Percentiles rank a stretch among this genome's conserved stretches.
Conservation (phyloP, 1,140 invertebrate genomes). For the Tenebrio molitor region DNA sequence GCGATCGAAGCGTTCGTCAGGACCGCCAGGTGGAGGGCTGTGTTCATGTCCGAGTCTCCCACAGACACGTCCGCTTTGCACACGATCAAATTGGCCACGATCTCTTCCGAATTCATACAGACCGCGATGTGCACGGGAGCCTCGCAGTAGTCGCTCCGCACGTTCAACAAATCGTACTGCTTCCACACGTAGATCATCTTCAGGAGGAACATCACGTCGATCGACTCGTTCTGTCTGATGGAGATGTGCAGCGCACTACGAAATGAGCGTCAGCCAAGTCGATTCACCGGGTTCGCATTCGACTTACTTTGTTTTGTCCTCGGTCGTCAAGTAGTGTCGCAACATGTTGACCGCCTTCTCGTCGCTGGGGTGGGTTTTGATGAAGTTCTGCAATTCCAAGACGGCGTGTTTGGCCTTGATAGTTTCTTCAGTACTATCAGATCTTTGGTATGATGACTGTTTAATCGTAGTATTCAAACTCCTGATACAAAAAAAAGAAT, state of each 20-base stretch:
- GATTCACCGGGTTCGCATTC: too few relatives aligned
- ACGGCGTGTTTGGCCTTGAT: constrained; percentile 49
- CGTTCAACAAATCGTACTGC: constrained; percentile 51
- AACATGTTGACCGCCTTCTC: constrained; percentile 51
- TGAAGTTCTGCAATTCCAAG: constrained; percentile 54
- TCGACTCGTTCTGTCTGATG: constrained; percentile 49
- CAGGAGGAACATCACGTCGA: constrained; percentile 50
- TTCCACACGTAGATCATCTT: constrained; percentile 50
- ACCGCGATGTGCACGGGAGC: constrained; percentile 54
- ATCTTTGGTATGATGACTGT: too few relatives aligned
- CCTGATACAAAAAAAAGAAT: background rate
- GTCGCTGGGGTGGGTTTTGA: constrained; percentile 55
- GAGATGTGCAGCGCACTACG: constrained; percentile 57
- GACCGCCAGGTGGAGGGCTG: constrained; percentile 70
- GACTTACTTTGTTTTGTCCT: constrained; percentile 48
- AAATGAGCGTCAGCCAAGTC: too few relatives aligned
- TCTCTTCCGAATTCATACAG: constrained; percentile 57
- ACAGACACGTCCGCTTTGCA: constrained; percentile 69
- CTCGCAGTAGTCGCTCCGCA: constrained; percentile 39
- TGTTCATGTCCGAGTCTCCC: constrained; percentile 68
- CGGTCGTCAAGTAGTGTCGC: constrained; percentile 52
- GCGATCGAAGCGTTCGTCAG: constrained; percentile 59
- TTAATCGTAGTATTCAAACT: too few relatives aligned
- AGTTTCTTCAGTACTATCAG: constrained; percentile 41
- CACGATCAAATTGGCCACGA: constrained; percentile 62